Conservation (phyloP, 2,888 invertebrate species). For the Thereva unica region DNA sequence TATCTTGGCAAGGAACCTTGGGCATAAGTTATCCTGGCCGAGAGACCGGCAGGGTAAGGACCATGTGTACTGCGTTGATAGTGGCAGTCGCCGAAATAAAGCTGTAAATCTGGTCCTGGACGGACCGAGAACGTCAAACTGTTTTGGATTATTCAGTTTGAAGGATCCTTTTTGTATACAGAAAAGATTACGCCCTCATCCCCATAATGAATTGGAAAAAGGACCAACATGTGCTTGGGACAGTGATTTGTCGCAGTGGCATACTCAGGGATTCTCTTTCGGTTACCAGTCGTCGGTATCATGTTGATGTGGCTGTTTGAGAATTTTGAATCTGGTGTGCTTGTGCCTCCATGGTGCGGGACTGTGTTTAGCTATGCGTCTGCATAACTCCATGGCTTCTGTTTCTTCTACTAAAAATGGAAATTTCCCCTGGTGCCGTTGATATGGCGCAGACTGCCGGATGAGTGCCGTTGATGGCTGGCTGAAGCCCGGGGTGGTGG, state of each 20-base stretch:
- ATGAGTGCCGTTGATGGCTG: conserved; percentile 29
- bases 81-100: conserved; percentile 16
- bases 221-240: conserved; percentile 33
- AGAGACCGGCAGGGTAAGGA: too few species aligned
- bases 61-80: conserved; percentile 29
- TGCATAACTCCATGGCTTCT: conserved; percentile 16
- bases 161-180: conserved; percentile 34
- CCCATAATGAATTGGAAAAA: conserved; percentile 35
- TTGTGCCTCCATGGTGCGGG: conserved; percentile 17
- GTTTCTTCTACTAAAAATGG: conserved; percentile 28
- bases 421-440: conserved; percentile 29
- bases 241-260: conserved; percentile 34
- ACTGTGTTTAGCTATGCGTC: conserved; percentile 29
- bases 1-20: too few species aligned
- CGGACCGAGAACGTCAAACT: conserved; percentile 20
- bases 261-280: conserved; percentile 29
- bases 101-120: conserved; percentile 27
- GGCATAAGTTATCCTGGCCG: too few species aligned
- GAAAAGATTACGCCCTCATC: conserved; percentile 36
- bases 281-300: neutral
- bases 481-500: neutral
- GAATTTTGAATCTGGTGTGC: conserved; percentile 2
- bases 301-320: conserved; percentile 14
- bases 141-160: conserved; percentile 24
- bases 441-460: conserved; percentile 29